These are phyloP conservation scores for Peromyscus leucopus DNA, from an alignment of 2,113 vertebrate species.

Conservation along the genomic window DNA sequence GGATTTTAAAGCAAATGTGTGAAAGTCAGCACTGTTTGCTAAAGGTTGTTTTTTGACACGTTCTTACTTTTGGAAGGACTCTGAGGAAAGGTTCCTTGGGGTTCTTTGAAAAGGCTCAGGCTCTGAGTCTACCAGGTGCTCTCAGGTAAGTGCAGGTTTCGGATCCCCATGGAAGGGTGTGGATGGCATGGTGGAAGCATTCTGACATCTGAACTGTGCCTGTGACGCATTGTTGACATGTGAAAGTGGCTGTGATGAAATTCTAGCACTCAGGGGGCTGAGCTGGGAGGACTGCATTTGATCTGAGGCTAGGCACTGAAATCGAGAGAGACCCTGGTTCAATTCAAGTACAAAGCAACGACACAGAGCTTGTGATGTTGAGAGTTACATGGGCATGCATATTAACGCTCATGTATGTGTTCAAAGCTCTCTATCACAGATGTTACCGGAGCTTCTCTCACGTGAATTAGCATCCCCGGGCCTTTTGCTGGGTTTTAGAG, in stretches of 20 bases:
- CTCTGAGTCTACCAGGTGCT: conserved; percentile 27
- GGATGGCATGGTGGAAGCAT: background rate
- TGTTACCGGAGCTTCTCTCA: background rate
- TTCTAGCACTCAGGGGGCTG: background rate
- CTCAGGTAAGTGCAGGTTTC: background rate
- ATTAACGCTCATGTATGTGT: background rate
- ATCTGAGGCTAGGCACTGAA: background rate
- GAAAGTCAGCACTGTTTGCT: conserved; percentile 52
- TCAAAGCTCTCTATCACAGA: background rate
- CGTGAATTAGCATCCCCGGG: background rate
- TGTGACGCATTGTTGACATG: background rate
- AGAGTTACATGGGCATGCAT: accelerated
- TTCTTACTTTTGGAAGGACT: conserved; percentile 60
- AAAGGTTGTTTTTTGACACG: conserved; percentile 50
- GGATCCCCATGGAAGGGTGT: background rate
- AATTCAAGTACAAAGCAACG: background rate
- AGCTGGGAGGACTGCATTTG: too few species aligned
- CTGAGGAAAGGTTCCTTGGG: background rate
- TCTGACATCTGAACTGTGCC: background rate
- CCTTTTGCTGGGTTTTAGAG: background rate
- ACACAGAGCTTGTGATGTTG: background rate
- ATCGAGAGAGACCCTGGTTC: background rate
- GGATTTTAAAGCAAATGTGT: conserved; percentile 63
- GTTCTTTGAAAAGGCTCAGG: conserved; percentile 8
- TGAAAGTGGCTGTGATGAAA: background rate